Evolutionary conservation across 1,140 invertebrate species (phyloP).

Genomic region (Hetaerina americana): DNA sequence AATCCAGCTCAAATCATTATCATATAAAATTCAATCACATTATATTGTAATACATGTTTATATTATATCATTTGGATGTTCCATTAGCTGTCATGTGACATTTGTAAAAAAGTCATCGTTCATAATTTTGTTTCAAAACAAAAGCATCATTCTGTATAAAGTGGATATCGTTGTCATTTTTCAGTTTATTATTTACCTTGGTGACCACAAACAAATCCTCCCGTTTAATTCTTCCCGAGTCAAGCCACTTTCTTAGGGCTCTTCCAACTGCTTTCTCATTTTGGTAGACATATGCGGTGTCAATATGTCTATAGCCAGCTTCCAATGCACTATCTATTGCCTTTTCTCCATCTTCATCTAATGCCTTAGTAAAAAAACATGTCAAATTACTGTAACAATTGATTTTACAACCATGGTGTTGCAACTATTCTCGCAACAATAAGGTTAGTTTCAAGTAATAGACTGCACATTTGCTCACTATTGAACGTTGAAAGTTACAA

Average conservation of each 20-base stretch:
- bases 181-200: constrained; percentile 43
- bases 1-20: too few relatives aligned
- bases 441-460: too few relatives aligned
- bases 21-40: constrained; percentile 5
- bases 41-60: constrained; percentile 21
- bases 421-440: too few relatives aligned
- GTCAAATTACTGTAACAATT: too few relatives aligned
- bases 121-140: constrained; percentile 2
- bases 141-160: not conserved
- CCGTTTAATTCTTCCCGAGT: constrained; percentile 49
- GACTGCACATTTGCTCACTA: too few relatives aligned
- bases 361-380: constrained; percentile 34
- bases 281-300: constrained; percentile 66
- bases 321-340: constrained; percentile 49
- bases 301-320: constrained; percentile 60
- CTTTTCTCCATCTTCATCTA: constrained; percentile 51
- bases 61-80: constrained; percentile 7
- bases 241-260: constrained; percentile 58
- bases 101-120: constrained; percentile 11
- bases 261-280: constrained; percentile 69
- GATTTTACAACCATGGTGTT: too few relatives aligned
- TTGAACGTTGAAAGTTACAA: too few relatives aligned
- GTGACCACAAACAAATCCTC: constrained; percentile 72
- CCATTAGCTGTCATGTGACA: constrained; percentile 10
- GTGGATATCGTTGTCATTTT: constrained; percentile 23